Evolutionary conservation across 2,888 invertebrate genomes (phyloP), one percentile per base, ranked within the genome.

Genomic region (Arge pagana): DNA sequence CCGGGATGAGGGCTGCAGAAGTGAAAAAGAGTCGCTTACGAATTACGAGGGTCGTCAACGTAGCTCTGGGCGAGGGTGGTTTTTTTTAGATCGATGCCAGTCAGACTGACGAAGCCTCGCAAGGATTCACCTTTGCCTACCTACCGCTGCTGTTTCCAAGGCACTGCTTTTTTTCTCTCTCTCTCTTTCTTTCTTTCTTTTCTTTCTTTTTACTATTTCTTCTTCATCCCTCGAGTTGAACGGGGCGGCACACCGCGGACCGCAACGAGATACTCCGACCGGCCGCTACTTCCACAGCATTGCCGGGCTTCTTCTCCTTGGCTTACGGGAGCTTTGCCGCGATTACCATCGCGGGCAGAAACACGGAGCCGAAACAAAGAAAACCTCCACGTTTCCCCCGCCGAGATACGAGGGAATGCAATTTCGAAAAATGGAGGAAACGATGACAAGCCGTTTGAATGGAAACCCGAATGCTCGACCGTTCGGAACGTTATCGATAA

Each of bases 41-140:
- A 13, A 5, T 21, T 10, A 33, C 15, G 33, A 45, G 45, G 45
- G 33, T 31, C 21, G 45, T 8, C 21, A 35, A 15, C 8, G 15
- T 21, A n/a, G 39, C 21, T 23, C 15, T 16, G 11, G 18, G 10
- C 23, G n/a, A 33, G 45, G 45, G 45, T n/a, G 45, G 23, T 45
- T 33, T 33, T n/a, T n/a, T 45, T 23, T 24, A 50, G 40, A 41
- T 50, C 50, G 28, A 50, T 41, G 50, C 50, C 50, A 50, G 40
- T 50, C 50, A 50, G 50, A 50, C 41, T 41, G 30, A 28, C 40
- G 50, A 50, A 50, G 50, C 50, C 50, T 41, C 15, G 40, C 31
- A 50, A 50, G 33, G 40, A 21, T 4, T 39, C 8, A 33, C 45
- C 33, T 45, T 45, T 35, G 30, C 18, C 45, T 33, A 33, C 23